Evolutionary conservation across 1,140 invertebrate genomes (phyloP), one percentile per base, ranked within the genome.

Genomic region (Pseudoatta argentina): DNA sequence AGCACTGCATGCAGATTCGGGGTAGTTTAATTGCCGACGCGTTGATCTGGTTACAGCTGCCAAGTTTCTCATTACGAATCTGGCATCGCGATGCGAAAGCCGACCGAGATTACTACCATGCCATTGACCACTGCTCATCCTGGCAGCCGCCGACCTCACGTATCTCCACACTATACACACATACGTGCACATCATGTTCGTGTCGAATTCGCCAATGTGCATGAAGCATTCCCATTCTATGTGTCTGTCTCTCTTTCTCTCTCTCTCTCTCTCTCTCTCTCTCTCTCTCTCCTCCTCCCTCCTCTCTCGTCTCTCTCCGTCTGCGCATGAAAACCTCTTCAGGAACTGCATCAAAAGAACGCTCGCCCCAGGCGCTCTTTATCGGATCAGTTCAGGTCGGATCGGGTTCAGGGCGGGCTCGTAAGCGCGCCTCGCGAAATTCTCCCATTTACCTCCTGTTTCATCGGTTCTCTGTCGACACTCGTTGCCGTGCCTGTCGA

Each of bases 321-420:
- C 44, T 34, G 34, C 82, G 51, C 61, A 44, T 77, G 73, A 85
- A 78, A 85, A 85, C 73, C 82, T 85, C 82, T 78, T 85, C 82
- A 78, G 82, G 34, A 66, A 78, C 82, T 85, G 73, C 73, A 66
- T 85, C 82, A 85, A 87, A 85, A 79, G 86, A 85, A 86, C 66
- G 57, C 34, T 59, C 51, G 79, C 86, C 61, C 71, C 79, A 57
- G 77, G 79, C 86, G 79, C 86, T 85, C 86, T 87, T 83, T 87
- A 83, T 87, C 85, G 85, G 66, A 24, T 82, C 55, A 39, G 55
- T 82, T 82, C 55, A 53, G 53, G 55, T 86, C 59, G 73, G 64
- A 48, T 39, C 64, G 66, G 71, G 64, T 86, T 82, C 57, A 71
- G 77, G 53, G 55, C 78, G 21, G 44, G 57, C 48, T 72, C 85